These are phyloP conservation scores for Gymnarchus niloticus DNA, from an alignment of 2,113 vertebrate species.

Conservation along the genomic window DNA sequence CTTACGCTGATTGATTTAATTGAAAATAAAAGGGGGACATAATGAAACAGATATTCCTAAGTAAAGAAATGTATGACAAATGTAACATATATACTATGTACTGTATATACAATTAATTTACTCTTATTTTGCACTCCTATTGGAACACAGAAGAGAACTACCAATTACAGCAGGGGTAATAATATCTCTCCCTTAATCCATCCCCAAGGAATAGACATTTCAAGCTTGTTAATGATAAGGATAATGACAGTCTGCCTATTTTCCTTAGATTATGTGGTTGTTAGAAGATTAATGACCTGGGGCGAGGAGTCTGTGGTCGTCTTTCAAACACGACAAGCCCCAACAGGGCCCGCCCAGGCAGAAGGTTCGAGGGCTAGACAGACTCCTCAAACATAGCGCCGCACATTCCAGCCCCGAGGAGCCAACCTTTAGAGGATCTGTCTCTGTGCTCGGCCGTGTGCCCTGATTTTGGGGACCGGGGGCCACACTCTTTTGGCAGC, in stretches of 20 bases:
- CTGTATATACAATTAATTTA: constrained; percentile 6
- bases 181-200: constrained; percentile 31
- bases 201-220: constrained; percentile 44
- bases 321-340: constrained; percentile 85
- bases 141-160: constrained; percentile 15
- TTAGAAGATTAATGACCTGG: constrained; percentile 78
- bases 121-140: constrained; percentile 12
- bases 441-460: constrained; percentile 61
- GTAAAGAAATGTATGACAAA: background rate
- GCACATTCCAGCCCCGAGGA: constrained; percentile 72
- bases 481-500: constrained; percentile 76
- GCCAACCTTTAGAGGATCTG: constrained; percentile 50
- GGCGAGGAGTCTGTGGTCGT: constrained; percentile 74
- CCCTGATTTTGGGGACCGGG: constrained; percentile 57
- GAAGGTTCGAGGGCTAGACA: constrained; percentile 73
- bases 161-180: constrained; percentile 25
- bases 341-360: constrained; percentile 66
- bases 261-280: constrained; percentile 76
- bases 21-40: background rate
- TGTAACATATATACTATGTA: background rate
- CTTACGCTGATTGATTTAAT: background rate
- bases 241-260: constrained; percentile 72
- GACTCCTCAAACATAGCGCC: constrained; percentile 67
- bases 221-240: constrained; percentile 62
- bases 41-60: background rate